These are phyloP conservation scores for Benitochromis conjunctus DNA, from an alignment of 2,113 vertebrate species.

Conservation along the genomic window DNA sequence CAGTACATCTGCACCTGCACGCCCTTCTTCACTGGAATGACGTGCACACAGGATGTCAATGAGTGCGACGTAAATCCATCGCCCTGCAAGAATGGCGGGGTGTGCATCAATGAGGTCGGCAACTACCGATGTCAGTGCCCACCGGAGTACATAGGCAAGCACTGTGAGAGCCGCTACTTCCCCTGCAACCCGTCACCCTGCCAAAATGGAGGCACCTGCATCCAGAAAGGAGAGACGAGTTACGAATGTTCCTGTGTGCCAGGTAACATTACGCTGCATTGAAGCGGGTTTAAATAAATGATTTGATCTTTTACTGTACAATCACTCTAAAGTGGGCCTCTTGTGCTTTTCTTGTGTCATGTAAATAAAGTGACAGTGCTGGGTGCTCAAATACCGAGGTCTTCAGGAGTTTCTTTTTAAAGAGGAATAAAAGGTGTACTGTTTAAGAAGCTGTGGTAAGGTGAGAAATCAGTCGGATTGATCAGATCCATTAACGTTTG, in stretches of 20 bases:
- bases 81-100: conserved; percentile 81
- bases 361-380: neutral
- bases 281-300: neutral
- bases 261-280: conserved; percentile 71
- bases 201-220: conserved; percentile 92
- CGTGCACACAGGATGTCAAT: conserved; percentile 88
- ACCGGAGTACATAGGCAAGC: conserved; percentile 77
- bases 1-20: conserved; percentile 84
- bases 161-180: conserved; percentile 87
- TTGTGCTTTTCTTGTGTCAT: neutral
- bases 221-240: conserved; percentile 86
- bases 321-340: neutral
- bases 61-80: conserved; percentile 75
- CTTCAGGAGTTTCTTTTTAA: neutral
- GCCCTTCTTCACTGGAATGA: conserved; percentile 82
- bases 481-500: neutral
- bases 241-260: conserved; percentile 94
- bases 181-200: conserved; percentile 95
- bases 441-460: neutral
- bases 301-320: neutral
- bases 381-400: neutral
- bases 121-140: conserved; percentile 85
- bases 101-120: conserved; percentile 85
- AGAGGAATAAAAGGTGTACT: neutral
- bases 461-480: neutral